phyloP scores from a whole-genome alignment of 2,113 vertebrate species.

The Okapia johnstoni region DNA sequence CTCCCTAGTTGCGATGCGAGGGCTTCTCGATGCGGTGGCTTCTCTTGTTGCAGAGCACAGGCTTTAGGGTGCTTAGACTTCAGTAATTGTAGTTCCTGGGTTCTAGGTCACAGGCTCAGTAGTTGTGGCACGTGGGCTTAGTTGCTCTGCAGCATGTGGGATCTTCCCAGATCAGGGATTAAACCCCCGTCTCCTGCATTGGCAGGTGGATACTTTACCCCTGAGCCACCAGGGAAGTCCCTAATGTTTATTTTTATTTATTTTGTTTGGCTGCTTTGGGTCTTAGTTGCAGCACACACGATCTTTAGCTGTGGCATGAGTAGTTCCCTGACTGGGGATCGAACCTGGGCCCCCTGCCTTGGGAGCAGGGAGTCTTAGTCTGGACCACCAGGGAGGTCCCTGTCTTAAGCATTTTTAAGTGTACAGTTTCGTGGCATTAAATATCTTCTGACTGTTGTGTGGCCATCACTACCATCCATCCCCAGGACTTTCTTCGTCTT shows the following conservation, averaged over 20 bases:
- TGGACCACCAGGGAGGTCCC: background rate
- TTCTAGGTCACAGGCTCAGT: background rate
- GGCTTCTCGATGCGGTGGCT: background rate
- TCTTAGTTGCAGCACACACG: background rate
- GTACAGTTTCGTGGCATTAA: background rate
- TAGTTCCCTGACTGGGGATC: background rate
- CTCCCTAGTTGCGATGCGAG: background rate
- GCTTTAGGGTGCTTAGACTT: background rate
- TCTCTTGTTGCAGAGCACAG: background rate
- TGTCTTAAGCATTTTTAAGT: background rate
- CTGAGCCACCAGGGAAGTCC: background rate
- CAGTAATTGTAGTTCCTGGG: background rate
- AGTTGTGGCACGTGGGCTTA: background rate
- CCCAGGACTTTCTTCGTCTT: background rate
- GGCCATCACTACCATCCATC: background rate
- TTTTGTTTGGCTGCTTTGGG: background rate
- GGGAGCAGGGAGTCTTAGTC: background rate
- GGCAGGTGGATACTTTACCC: background rate
- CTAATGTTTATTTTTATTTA: background rate
- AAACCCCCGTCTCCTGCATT: background rate
- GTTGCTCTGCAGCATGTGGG: background rate
- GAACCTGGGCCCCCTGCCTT: background rate
- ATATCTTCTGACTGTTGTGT: background rate
- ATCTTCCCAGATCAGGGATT: background rate
- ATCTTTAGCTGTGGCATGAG: background rate